Evolutionary conservation across 2,113 vertebrate species (phyloP).

Genomic region (Aptenodytes forsteri): DNA sequence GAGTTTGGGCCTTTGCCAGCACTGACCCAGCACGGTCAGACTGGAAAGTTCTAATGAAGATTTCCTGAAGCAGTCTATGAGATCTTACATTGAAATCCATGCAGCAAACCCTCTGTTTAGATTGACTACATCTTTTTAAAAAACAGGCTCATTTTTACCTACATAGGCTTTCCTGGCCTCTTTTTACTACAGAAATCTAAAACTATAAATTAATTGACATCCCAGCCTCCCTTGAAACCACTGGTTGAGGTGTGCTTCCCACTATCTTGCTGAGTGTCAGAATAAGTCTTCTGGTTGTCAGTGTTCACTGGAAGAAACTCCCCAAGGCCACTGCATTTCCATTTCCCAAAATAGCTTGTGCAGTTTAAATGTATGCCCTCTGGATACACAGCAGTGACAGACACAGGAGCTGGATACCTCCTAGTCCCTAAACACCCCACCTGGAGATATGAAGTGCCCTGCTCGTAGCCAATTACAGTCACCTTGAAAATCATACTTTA

Average conservation of each 20-base stretch:
- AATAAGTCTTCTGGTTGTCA: background rate
- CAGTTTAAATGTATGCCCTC: background rate
- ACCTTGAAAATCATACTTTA: background rate
- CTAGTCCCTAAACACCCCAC: background rate
- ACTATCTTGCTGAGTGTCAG: background rate
- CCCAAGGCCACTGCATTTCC: background rate
- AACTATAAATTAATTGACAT: background rate
- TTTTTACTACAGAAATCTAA: background rate
- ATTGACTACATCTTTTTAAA: background rate
- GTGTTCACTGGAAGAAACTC: background rate
- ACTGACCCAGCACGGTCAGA: background rate
- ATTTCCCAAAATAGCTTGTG: background rate
- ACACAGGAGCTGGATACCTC: background rate
- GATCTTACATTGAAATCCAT: background rate
- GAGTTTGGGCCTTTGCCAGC: background rate
- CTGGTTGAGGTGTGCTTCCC: background rate
- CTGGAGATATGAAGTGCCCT: background rate
- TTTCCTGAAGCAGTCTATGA: background rate
- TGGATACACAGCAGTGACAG: background rate
- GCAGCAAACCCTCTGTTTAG: background rate
- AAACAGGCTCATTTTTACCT: background rate
- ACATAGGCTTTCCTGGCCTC: background rate
- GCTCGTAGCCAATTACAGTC: background rate
- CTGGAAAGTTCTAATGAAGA: background rate
- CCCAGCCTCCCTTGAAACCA: background rate